These are phyloP conservation scores for Cavia porcellus DNA, from an alignment of 2,113 vertebrate genomes.

Conservation along the genomic window DNA sequence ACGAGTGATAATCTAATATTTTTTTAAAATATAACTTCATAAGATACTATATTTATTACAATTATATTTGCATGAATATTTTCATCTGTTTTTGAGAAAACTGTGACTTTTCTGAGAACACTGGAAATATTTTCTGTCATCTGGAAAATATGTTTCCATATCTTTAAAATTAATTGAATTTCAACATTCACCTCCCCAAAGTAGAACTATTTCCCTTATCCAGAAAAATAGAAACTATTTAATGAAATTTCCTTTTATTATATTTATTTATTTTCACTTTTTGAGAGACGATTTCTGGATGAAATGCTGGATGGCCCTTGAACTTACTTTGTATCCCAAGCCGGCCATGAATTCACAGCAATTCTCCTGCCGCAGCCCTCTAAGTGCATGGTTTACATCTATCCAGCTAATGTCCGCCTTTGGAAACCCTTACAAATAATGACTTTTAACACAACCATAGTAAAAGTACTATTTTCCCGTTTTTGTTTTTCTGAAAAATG, in stretches of 20 bases:
- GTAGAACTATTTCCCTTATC: background rate
- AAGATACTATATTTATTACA: background rate
- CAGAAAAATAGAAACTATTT: background rate
- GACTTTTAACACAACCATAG: background rate
- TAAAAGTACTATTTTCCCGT: background rate
- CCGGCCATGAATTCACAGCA: background rate
- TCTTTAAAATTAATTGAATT: conserved; percentile 10
- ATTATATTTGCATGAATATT: background rate
- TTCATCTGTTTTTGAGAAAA: background rate
- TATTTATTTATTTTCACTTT: background rate
- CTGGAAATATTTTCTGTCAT: background rate
- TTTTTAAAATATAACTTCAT: background rate
- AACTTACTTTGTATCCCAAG: background rate
- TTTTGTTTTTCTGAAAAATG: background rate
- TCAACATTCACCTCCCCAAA: background rate
- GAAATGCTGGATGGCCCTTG: background rate
- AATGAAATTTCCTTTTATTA: background rate
- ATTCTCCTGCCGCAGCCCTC: background rate
- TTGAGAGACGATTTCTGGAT: background rate
- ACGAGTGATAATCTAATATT: background rate
- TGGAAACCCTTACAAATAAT: background rate
- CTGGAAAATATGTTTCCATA: background rate
- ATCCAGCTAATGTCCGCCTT: background rate
- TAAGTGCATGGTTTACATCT: background rate
- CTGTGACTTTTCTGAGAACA: background rate